A percentile compares a stretch with the other conserved stretches of the same genome.
Evolutionary conservation across 2,888 invertebrate species (phyloP).

Genomic region (Rhabditoides inermis): DNA sequence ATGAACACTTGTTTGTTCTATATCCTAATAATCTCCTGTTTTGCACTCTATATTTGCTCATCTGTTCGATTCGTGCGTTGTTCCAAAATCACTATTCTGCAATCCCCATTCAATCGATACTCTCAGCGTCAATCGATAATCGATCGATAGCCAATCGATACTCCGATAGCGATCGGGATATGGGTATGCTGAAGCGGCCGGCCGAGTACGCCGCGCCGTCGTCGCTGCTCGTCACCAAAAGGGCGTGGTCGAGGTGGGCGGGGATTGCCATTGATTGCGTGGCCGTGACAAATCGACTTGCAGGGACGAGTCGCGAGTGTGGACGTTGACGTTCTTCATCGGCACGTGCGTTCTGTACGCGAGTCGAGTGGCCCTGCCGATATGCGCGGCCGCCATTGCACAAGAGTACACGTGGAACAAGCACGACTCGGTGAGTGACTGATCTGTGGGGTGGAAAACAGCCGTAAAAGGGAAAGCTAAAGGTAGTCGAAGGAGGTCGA

Average conservation of each 20-base stretch:
- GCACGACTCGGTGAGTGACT: conserved; percentile 60
- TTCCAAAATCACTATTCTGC: too few relatives aligned
- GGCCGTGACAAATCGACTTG: conserved; percentile 4
- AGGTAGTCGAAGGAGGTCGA: too few relatives aligned
- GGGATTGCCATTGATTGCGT: background rate
- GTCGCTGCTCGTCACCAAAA: background rate
- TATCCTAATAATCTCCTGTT: too few relatives aligned
- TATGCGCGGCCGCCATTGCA: conserved; percentile 63
- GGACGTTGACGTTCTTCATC: conserved; percentile 62
- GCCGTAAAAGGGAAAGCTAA: too few relatives aligned
- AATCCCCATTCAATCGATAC: too few relatives aligned
- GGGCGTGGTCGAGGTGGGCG: background rate
- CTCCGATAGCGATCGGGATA: too few relatives aligned
- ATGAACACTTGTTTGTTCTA: too few relatives aligned
- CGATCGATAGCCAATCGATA: too few relatives aligned
- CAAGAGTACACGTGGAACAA: conserved; percentile 66
- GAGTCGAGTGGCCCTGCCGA: conserved; percentile 64
- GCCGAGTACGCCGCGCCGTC: background rate
- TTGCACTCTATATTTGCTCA: too few relatives aligned
- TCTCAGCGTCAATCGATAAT: too few relatives aligned
- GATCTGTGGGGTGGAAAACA: too few relatives aligned
- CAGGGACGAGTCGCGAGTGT: conserved; percentile 58
- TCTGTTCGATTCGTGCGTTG: too few relatives aligned
- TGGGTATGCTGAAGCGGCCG: conserved; percentile 1
- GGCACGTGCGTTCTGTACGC: conserved; percentile 66